phyloP scores from a whole-genome alignment of 2,113 vertebrate species.

The Sclerurus mexicanus region DNA sequence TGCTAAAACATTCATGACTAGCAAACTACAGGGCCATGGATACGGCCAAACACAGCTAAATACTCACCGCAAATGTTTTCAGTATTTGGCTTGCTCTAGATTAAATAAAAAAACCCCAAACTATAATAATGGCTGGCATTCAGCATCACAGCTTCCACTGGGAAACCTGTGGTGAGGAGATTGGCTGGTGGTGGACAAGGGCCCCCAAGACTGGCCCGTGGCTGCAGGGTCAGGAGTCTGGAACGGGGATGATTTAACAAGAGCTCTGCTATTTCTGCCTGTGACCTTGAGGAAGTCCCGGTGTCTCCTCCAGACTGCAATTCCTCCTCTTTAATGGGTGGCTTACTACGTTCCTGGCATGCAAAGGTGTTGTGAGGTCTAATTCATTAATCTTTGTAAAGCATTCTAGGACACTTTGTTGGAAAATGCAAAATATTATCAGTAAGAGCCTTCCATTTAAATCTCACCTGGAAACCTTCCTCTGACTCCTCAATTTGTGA shows the following conservation, averaged over 20 bases:
- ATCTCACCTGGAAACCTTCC: slow-evolving; percentile 31
- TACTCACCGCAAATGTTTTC: not conserved
- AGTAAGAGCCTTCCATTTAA: not conserved
- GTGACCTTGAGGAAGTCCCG: not conserved
- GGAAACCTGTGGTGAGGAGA: not conserved
- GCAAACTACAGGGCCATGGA: not conserved
- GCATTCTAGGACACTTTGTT: not conserved
- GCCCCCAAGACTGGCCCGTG: fast-evolving
- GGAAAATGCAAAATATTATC: slow-evolving; percentile 30
- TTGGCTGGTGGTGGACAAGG: not conserved
- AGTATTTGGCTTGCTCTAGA: not conserved
- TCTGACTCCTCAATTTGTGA: not conserved
- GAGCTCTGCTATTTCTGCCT: not conserved
- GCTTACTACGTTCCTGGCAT: not conserved
- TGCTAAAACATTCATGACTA: slow-evolving; percentile 54
- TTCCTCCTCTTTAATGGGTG: not conserved
- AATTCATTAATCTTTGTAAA: slow-evolving; percentile 17
- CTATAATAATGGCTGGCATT: not conserved
- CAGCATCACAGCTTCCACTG: not conserved
- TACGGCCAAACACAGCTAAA: slow-evolving; percentile 14
- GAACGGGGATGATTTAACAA: not conserved
- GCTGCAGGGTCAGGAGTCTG: not conserved
- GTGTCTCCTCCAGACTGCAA: not conserved
- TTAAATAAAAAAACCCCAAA: not conserved
- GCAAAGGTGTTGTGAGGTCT: not conserved